Base-by-base conservation (phyloP, 2,888 invertebrate genomes). In the Cerastis rubricosa region DNA sequence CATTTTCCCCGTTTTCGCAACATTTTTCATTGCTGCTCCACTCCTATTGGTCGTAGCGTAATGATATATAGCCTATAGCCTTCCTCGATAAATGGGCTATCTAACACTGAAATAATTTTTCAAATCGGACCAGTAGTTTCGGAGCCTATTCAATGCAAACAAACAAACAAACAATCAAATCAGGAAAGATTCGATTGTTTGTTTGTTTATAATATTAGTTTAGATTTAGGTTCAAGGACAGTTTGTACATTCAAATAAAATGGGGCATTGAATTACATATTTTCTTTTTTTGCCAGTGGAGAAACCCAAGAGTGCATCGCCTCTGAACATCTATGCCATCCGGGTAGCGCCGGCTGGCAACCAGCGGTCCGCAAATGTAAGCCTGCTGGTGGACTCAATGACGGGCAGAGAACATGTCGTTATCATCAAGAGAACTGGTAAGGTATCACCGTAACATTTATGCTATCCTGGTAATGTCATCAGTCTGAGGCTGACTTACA, bases 271-370 rank as follows among this genome's bases (percentile, higher is more conserved):
- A 7, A 43, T 17, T 19, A 70, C 9, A 40, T 3, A 59, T 43
- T 65, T 71, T 29, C 12, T 76, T 63, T 25, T n/a, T 61, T 69
- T 93, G 92, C 7, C 90, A 96, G 96, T 95, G 73, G 94, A 95
- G 71, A 95, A 94, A 76, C 85, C 91, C 0, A 93, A 91, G 65
- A 92, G 85, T 14, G 84, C 91, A 1, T 86, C 92, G 0, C 90
- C 94, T 0, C 74, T 96, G 25, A 96, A 96, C 87, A 93, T 96
- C 70, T 95, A 95, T 84, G 96, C 96, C 1, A 95, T 96, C 71
- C 91, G 94, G 25, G 94, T 95, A 43, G 90, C 93, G 0, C 92
- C 93, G 2, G 87, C 87, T 19, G 91, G 91, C 64, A 61, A 89
- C 14, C 89, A 89, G 78, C 88, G 94, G 1, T 88, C 93, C 1